These are phyloP conservation scores for Microctonus aethiopoides DNA, from an alignment of 2,888 invertebrate species.

Conservation along the genomic window DNA sequence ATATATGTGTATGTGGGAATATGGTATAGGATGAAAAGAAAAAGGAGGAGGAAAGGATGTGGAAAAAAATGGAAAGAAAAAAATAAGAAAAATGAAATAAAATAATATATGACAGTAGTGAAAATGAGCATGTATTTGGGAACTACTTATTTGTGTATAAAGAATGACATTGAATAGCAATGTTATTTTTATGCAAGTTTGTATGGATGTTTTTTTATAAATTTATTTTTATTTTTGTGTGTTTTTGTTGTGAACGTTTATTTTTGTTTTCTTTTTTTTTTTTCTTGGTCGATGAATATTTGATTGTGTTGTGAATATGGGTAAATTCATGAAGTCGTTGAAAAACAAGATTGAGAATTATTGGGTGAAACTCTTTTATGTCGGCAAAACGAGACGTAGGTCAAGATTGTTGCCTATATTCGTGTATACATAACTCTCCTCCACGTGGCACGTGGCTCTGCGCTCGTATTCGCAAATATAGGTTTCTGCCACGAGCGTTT, in stretches of 20 bases:
- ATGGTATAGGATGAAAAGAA: background rate
- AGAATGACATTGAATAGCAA: background rate
- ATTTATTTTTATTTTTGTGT: background rate
- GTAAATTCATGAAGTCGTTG: background rate
- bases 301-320: background rate
- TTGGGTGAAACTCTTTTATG: constrained; percentile 36
- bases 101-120: too few species aligned
- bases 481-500: constrained; percentile 44
- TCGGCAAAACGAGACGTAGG: constrained; percentile 45
- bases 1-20: background rate
- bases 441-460: constrained; percentile 41
- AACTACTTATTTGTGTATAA: background rate
- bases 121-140: constrained; percentile 4
- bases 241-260: background rate
- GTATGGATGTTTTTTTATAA: too few species aligned
- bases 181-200: background rate
- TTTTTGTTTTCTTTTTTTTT: background rate
- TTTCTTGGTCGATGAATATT: background rate
- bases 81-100: too few species aligned
- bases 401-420: constrained; percentile 49
- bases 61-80: background rate
- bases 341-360: constrained; percentile 20
- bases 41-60: constrained; percentile 6
- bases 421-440: constrained; percentile 45
- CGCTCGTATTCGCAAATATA: constrained; percentile 42